Evolutionary conservation across 1,140 invertebrate species (phyloP).

Genomic region (Zaprionus tsacasi): DNA sequence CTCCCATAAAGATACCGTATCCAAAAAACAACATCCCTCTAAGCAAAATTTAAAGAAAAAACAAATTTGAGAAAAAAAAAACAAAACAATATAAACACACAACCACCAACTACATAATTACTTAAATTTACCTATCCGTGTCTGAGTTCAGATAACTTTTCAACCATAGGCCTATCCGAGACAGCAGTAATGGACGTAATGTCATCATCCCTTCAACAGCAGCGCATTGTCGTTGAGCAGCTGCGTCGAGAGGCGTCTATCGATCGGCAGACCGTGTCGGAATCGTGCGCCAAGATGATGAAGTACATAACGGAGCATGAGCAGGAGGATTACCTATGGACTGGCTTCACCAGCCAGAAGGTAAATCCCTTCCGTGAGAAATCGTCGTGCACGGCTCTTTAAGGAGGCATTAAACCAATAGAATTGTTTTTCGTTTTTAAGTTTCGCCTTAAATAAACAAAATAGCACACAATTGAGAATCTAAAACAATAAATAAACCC

Average conservation of each 20-base stretch:
- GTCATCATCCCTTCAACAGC: slow-evolving; percentile 95
- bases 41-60: slow-evolving; percentile 12
- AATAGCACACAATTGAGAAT: slow-evolving; percentile 28
- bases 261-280: slow-evolving; percentile 93
- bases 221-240: slow-evolving; percentile 96
- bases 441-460: slow-evolving; percentile 30
- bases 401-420: slow-evolving; percentile 77
- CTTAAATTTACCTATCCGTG: slow-evolving; percentile 59
- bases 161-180: slow-evolving; percentile 92
- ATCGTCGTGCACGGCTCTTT: slow-evolving; percentile 94
- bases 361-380: slow-evolving; percentile 99
- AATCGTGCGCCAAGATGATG: slow-evolving; percentile 96
- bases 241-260: slow-evolving; percentile 95
- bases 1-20: slow-evolving; percentile 25
- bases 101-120: slow-evolving; percentile 52
- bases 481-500: slow-evolving; percentile 22
- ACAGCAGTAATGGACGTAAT: slow-evolving; percentile 95
- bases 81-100: slow-evolving; percentile 49
- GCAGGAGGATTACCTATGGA: slow-evolving; percentile 97
- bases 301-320: slow-evolving; percentile 96
- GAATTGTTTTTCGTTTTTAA: slow-evolving; percentile 30
- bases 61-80: slow-evolving; percentile 15
- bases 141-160: slow-evolving; percentile 69
- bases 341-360: slow-evolving; percentile 97
- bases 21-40: slow-evolving; percentile 42